Percentiles rank a stretch among this genome's conserved stretches.
Evolutionary conservation across 2,797 vertebrate genomes (phyloP).

Genomic region (Scyliorhinus canicula): DNA sequence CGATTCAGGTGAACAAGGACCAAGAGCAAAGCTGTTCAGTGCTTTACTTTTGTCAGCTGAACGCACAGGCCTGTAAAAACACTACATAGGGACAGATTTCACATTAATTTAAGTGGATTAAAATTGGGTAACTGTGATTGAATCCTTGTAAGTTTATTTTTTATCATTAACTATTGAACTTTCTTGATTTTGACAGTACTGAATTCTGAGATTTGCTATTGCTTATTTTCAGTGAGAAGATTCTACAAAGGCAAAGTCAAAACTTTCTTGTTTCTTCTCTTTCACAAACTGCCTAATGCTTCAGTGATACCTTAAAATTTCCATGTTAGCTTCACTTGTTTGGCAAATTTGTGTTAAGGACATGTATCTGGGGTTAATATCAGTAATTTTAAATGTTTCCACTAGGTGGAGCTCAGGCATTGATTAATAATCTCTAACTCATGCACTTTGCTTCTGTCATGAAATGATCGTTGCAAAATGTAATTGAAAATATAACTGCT

Average conservation of each 20-base stretch:
- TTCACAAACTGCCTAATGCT: neutral
- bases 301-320: neutral
- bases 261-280: neutral
- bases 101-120: neutral
- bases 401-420: slow-evolving; percentile 17
- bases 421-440: neutral
- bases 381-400: neutral
- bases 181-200: neutral
- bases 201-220: neutral
- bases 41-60: neutral
- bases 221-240: neutral
- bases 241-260: neutral
- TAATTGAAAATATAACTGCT: neutral
- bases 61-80: neutral
- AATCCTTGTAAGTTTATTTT: neutral
- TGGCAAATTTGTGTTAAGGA: neutral
- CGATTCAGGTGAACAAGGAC: neutral
- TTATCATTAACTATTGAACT: neutral
- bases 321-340: neutral
- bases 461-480: neutral
- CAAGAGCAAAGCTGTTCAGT: neutral
- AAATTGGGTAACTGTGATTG: neutral
- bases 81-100: neutral
- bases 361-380: neutral
- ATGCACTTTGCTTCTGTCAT: neutral